Evolutionary conservation across 1,140 invertebrate species (phyloP), one percentile per base, ranked within the genome.

Genomic region (Drosophila lacteicornis): DNA sequence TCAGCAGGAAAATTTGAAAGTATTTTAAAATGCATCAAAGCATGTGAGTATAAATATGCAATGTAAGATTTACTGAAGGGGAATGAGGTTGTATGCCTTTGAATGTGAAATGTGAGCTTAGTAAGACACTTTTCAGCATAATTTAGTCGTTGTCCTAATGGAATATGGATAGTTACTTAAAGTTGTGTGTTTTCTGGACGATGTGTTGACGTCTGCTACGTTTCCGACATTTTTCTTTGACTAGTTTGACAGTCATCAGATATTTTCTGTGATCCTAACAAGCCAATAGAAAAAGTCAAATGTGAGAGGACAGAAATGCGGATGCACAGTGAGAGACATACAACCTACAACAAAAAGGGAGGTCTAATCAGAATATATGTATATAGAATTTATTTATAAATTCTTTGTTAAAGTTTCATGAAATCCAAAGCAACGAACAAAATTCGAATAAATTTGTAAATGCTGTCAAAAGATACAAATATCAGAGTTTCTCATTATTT

Each of bases 21-120:
- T 47, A 40, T 30, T 66, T 58, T 58, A 36, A 59, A 63, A 68
- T 74, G 58, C 63, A 68, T 68, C 58, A 75, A 75, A 62, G 49
- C 45, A 45, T 33, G 38, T 15, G n/a, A 19, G 27, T 22, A 71
- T 82, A 57, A 78, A 82, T 82, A 69, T 78, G 62, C 63, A 75
- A 79, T 59, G 43, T 11, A 45, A 13, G 65, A 78, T 49, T 67
- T 71, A 33, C n/a, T 56, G 15, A 63, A 69, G 40, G 22, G 40
- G 55, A 71, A 71, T 45, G 13, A 38, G 40, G 19, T 19, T 33
- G 22, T 22, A 25, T 13, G 51, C 30, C 45, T 40, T 22, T 2
- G 12, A 36, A 61, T 47, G 19, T 27, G 13, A 49, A 27, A 17
- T 40, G 30, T 55, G 49, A 6, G n/a, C 12, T 43, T 4, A 25